Base-by-base conservation (phyloP, 2,797 vertebrate genomes). In the Xyrichtys novacula region DNA sequence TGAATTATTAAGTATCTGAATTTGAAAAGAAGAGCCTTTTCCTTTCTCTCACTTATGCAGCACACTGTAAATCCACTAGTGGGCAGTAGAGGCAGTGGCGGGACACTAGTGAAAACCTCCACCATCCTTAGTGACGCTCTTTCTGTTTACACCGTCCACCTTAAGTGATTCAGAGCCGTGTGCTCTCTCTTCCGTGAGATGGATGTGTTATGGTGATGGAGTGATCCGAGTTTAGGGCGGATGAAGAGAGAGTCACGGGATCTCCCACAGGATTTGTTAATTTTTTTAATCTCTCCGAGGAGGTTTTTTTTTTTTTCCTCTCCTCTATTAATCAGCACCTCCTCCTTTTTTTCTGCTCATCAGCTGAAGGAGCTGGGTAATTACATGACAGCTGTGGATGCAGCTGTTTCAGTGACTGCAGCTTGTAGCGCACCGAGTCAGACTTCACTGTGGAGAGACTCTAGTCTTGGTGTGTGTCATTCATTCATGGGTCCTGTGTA, bases 51-150 rank as follows among this genome's bases (percentile, higher is more conserved):
- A 14, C 47, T 43, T 22, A 10, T 88, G 84, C 56, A 78, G 34
- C 17, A 55, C 23, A 56, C 44, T 16, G 11, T 73, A 15, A 46
- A n/a, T 15, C 91, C 90, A 90, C 81, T 80, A 80, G 90, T 89
- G 89, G 88, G 89, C 90, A 87, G 79, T 77, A 85, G 54, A 81
- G 77, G n/a, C 61, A 63, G 58, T 39, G 47, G 28, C 9, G n/a
- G 19, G 42, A 34, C 47, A 55, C 20, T 19, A 58, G 39, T 44
- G 42, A 44, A 25, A 12, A 2, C 23, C 23, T 28, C 23, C 46
- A 48, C 15, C 25, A 48, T 56, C 46, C 44, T 65, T 23, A 36
- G 39, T 54, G 32, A 80, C 65, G 14, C 32, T 50, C 39, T 57
- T 23, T 43, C 23, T 47, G 58, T 72, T 76, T 76, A 60, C 43